A percentile compares a stretch with the other conserved stretches of the same genome.
Conservation (phyloP, 2,888 invertebrate species). For the Tryphoninae sp. region DNA sequence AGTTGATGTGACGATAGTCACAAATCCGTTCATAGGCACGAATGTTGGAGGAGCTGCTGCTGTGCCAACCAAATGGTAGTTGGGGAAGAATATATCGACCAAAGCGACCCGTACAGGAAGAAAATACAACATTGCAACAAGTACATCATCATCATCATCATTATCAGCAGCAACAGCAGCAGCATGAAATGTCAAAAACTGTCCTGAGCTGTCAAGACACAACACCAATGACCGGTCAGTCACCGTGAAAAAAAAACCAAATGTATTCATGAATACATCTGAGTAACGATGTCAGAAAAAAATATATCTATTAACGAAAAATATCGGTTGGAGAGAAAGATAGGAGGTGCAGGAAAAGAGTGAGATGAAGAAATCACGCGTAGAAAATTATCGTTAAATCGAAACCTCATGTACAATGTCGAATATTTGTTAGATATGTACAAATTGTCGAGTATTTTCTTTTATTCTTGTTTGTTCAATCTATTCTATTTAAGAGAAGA, state of each 20-base stretch:
- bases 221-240: constrained; percentile 28
- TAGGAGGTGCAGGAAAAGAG: background rate
- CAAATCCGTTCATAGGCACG: constrained; percentile 79
- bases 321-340: background rate
- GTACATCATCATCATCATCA: constrained; percentile 6
- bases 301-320: background rate
- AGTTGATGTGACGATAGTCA: constrained; percentile 70
- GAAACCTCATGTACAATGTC: constrained; percentile 50
- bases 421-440: constrained; percentile 62
- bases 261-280: constrained; percentile 20
- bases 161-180: background rate
- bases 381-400: constrained; percentile 33
- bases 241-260: constrained; percentile 1
- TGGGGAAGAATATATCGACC: constrained; percentile 43
- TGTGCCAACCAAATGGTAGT: constrained; percentile 78
- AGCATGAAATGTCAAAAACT: constrained; percentile 15
- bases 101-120: constrained; percentile 35
- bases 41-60: constrained; percentile 71
- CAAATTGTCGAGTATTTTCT: constrained; percentile 57
- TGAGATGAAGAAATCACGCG: constrained; percentile 4
- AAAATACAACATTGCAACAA: constrained; percentile 23
- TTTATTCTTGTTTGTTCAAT: constrained; percentile 27
- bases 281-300: background rate
- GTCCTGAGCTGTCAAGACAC: constrained; percentile 17
- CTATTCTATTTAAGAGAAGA: constrained; percentile 29